Evolutionary conservation across 2,888 invertebrate genomes (phyloP).

Genomic region (Tipula unca): DNA sequence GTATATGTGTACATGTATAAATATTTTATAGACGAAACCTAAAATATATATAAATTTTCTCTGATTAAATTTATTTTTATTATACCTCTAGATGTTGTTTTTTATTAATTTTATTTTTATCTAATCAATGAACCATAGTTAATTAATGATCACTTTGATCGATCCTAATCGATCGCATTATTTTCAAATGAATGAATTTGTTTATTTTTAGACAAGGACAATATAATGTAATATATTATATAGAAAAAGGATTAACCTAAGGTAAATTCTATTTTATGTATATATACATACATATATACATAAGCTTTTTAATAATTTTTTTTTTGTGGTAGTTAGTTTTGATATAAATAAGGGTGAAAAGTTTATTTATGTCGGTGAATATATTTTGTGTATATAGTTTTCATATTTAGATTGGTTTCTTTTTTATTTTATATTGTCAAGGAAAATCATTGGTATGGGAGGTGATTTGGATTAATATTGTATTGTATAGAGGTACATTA

Average conservation of each 20-base stretch:
- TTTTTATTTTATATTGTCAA: background rate
- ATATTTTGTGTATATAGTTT: background rate
- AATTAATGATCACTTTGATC: constrained; percentile 14
- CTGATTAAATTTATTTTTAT: background rate
- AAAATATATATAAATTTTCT: background rate
- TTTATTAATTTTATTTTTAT: background rate
- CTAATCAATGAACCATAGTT: background rate
- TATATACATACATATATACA: too few species aligned
- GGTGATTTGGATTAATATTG: background rate
- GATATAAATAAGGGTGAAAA: background rate
- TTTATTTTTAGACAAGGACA: background rate
- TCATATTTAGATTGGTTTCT: background rate
- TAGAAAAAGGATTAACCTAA: background rate
- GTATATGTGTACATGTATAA: background rate
- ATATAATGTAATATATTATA: background rate
- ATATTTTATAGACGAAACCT: background rate
- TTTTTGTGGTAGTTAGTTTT: background rate
- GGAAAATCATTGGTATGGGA: background rate
- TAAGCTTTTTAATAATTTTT: background rate
- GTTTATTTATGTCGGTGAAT: background rate
- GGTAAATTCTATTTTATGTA: background rate
- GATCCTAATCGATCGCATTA: background rate
- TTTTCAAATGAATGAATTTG: background rate
- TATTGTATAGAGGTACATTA: too few species aligned
- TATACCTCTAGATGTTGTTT: background rate